These are phyloP conservation scores for Notothenia coriiceps DNA, from an alignment of 2,113 vertebrate genomes.

Conservation along the genomic window DNA sequence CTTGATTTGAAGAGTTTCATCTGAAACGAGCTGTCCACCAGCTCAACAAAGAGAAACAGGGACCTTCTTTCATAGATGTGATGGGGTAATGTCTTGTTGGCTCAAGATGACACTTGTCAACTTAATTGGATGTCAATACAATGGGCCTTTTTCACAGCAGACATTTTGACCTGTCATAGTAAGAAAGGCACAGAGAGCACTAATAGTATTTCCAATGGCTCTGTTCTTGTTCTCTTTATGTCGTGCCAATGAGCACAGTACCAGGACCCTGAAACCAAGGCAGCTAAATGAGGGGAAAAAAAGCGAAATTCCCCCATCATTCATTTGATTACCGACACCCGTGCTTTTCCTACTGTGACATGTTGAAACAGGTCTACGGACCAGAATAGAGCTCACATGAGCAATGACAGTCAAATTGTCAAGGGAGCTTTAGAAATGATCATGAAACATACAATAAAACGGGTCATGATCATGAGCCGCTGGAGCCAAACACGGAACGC, in stretches of 20 bases:
- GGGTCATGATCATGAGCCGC: background rate
- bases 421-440: background rate
- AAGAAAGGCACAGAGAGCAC: background rate
- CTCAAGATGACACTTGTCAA: background rate
- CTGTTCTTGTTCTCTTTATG: background rate
- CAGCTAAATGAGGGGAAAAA: background rate
- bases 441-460: background rate
- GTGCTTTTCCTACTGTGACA: background rate
- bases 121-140: slow-evolving; percentile 1
- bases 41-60: background rate
- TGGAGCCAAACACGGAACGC: background rate
- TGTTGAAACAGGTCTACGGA: background rate
- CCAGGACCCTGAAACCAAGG: background rate
- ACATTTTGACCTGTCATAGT: background rate
- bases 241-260: background rate
- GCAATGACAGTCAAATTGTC: background rate
- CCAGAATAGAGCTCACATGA: background rate
- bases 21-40: slow-evolving; percentile 24
- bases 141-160: slow-evolving; percentile 5
- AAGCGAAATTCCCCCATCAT: background rate
- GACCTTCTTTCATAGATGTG: background rate
- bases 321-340: background rate
- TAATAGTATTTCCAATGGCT: background rate
- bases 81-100: background rate
- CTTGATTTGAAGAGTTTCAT: slow-evolving; percentile 26